Base-by-base conservation (phyloP, 2,797 vertebrate species). In the Enteromius trimaculatus region DNA sequence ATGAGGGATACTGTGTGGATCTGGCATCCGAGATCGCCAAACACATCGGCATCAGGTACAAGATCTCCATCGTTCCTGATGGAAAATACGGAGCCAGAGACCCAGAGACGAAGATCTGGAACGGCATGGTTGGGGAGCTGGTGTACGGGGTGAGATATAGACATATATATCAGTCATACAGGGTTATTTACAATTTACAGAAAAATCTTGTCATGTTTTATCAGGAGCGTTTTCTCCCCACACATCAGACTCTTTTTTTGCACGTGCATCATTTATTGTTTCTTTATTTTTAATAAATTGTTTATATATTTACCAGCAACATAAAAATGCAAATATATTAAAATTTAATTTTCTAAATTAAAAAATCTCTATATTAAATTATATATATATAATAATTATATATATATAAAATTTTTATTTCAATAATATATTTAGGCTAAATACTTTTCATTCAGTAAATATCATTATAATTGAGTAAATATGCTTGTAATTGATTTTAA, bases 61-160 rank as follows among this genome's bases (percentile, higher is more conserved):
- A 99, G 95, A 98, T 99, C 93, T 96, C 97, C 90, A 97, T 99
- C 83, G 98, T 99, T 76, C 97, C 97, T 44, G 98, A 99, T 88
- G 98, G 98, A 89, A 99, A 99, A 92, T 99, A 99, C 21, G 98
- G 98, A 93, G 98, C 98, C 91, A 95, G 98, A 90, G 98, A 99
- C 90, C 96, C 97, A 85, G 97, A 99, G 89, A 99, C 98, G 77
- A 99, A 99, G 95, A 99, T 99, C 91, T 99, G 98, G 98, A 99
- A 99, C 88, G 98, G 98, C 92, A 99, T 99, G 98, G 98, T 99
- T 81, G 98, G 98, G 92, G 98, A 99, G 91, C 97, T 99, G 88
- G 98, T 99, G 83, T 99, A 99, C 86, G 98, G 97, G 97, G 98
- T 99, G 95, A 97, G 60, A 64, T 62, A 16, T 29, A 16, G 3